A percentile compares a stretch with the other conserved stretches of the same genome.
phyloP scores from a whole-genome alignment of 2,888 invertebrate species.

The Apotomis capreana region DNA sequence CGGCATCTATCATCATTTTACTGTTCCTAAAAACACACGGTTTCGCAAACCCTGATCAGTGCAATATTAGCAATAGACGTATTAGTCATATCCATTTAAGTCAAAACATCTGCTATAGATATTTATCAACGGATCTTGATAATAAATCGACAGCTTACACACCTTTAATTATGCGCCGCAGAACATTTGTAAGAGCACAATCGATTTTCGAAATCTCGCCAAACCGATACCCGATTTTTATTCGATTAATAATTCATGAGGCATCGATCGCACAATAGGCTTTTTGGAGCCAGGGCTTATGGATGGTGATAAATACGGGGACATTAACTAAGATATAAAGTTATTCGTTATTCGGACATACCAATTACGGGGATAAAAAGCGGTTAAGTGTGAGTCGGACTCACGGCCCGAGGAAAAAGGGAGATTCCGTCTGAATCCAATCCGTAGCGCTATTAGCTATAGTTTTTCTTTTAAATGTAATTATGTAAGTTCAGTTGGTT shows the following conservation, averaged over 20 bases:
- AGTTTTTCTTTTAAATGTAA: no score
- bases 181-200: conserved; percentile 64
- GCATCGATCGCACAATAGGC: conserved; percentile 69
- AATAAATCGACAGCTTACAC: conserved; percentile 54
- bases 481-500: no score
- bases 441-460: no score
- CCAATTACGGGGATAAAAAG: conserved; percentile 23
- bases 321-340: conserved; percentile 46
- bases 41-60: conserved; percentile 14
- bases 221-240: conserved; percentile 72
- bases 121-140: conserved; percentile 44
- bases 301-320: conserved; percentile 57
- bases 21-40: not conserved
- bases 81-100: conserved; percentile 35
- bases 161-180: conserved; percentile 61
- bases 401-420: no score
- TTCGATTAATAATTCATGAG: conserved; percentile 75
- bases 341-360: conserved; percentile 27
- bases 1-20: not conserved
- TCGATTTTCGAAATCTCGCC: conserved; percentile 74
- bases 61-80: conserved; percentile 33
- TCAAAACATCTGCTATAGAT: conserved; percentile 30
- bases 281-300: conserved; percentile 68
- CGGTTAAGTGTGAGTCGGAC: no score
- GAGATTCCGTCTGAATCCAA: no score